phyloP scores from a whole-genome alignment of 2,113 vertebrate species.

The Otolemur garnettii region DNA sequence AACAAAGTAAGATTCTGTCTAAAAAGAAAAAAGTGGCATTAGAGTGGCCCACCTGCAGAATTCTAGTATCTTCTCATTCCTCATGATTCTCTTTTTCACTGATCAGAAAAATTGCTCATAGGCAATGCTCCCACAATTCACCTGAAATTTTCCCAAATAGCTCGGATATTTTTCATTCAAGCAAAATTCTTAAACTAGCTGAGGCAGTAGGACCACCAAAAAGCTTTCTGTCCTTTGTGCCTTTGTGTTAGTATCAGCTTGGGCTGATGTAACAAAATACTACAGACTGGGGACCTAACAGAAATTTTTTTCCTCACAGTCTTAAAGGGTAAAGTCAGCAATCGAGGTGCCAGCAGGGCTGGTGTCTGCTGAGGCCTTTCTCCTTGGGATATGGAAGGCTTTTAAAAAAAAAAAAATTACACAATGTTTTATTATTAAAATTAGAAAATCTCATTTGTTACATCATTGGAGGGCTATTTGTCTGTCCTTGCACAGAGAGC shows the following conservation, averaged over 20 bases:
- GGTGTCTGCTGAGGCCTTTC: not conserved
- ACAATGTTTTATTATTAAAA: too few relatives aligned
- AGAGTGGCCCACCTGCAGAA: not conserved
- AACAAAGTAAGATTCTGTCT: too few relatives aligned
- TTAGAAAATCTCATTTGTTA: too few relatives aligned
- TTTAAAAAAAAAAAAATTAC: not conserved
- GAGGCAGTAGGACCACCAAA: not conserved
- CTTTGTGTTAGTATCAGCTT: not conserved
- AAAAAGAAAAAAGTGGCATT: not conserved
- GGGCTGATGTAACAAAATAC: not conserved
- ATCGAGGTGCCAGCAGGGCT: not conserved
- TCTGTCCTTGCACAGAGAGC: not conserved
- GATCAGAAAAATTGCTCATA: not conserved
- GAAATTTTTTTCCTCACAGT: conserved; percentile 11
- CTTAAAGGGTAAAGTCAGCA: not conserved
- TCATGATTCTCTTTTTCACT: not conserved
- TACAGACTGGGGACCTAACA: not conserved
- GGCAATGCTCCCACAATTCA: not conserved
- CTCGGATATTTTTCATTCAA: not conserved
- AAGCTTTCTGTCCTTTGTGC: not conserved
- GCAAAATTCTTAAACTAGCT: conserved; percentile 21
- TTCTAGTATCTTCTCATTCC: not conserved
- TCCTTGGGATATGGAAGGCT: not conserved
- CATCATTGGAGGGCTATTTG: not conserved
- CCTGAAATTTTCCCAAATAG: not conserved